Conservation (phyloP, 2,113 vertebrate genomes). For the Chloropsis hardwickii region DNA sequence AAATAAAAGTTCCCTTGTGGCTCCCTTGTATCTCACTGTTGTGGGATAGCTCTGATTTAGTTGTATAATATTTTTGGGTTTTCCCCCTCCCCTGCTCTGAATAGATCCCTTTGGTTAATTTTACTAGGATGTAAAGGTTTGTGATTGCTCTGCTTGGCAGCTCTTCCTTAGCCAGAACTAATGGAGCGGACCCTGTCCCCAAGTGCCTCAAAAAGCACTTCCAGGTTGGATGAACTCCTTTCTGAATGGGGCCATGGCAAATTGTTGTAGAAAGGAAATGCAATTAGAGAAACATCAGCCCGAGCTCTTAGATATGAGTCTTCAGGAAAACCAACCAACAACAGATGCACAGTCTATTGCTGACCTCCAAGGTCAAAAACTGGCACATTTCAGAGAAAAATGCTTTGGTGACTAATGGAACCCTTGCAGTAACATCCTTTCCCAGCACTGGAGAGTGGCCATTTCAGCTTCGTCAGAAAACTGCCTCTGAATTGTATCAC, state of each 20-base stretch:
- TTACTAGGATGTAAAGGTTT: not conserved
- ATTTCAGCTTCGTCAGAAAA: not conserved
- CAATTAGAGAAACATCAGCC: not conserved
- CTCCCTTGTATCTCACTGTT: not conserved
- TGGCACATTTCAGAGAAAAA: slow-evolving; percentile 7
- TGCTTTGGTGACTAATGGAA: slow-evolving; percentile 12
- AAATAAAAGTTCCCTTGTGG: not conserved
- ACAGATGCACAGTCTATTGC: not conserved
- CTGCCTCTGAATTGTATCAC: not conserved
- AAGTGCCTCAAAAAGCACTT: not conserved
- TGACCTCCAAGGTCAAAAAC: slow-evolving; percentile 20
- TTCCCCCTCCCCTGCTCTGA: not conserved
- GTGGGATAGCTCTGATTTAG: not conserved
- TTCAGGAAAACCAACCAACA: slow-evolving; percentile 18
- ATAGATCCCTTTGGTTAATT: not conserved
- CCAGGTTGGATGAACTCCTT: not conserved
- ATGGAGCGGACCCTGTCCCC: not conserved
- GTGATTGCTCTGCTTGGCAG: not conserved
- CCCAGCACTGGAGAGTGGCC: not conserved
- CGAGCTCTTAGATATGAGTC: not conserved
- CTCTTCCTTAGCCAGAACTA: not conserved
- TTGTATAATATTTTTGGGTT: not conserved
- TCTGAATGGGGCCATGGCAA: not conserved
- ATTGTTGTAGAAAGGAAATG: not conserved
- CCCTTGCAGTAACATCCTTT: not conserved